Evolutionary conservation across 2,797 vertebrate species (phyloP), one percentile per base, ranked within the genome.

Genomic region (Danio choprae): DNA sequence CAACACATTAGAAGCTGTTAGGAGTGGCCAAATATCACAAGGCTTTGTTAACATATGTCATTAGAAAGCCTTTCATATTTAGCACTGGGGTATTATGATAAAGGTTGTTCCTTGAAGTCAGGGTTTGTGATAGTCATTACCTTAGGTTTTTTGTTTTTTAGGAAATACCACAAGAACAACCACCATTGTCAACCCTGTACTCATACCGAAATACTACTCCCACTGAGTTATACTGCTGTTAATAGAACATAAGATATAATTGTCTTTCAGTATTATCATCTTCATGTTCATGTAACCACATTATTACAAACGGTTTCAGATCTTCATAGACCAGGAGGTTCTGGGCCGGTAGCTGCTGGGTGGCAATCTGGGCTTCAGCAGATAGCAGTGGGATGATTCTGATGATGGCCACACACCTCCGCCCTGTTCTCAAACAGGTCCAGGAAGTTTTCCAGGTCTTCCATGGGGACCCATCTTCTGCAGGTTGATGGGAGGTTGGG

Each of bases 151-250:
- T 2, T n/a, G 9, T 64, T 46, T 58, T 76, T 69, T 40, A 59
- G 53, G 75, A 69, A 58, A 77, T 68, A 68, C 43, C 29, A 69
- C 75, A 46, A 77, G 7, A 77, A 41, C 75, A 69, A 58, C 64
- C 64, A 77, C 41, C 40, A 58, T 5, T 59, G 40, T 43, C 53
- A 77, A 58, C 11, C 50, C 20, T 72, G 22, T n/a, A 48, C 41
- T 69, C 53, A 77, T 59, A 59, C 29, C 50, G 64, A 68, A 58
- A 68, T 68, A 38, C 6, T 0, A 77, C 51, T 67, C 63, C 15
- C 10, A 46, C 51, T 67, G 15, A 36, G 22, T 16, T 50, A 18
- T 73, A 40, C 18, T 56, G 11, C 13, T 43, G 38, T 38, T 70
- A 41, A 11, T 5, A 69, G 6, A 70, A 53, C 36, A 13, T 18